Evolutionary conservation across 2,888 invertebrate genomes (phyloP).

Genomic region (Calameuta idolon): DNA sequence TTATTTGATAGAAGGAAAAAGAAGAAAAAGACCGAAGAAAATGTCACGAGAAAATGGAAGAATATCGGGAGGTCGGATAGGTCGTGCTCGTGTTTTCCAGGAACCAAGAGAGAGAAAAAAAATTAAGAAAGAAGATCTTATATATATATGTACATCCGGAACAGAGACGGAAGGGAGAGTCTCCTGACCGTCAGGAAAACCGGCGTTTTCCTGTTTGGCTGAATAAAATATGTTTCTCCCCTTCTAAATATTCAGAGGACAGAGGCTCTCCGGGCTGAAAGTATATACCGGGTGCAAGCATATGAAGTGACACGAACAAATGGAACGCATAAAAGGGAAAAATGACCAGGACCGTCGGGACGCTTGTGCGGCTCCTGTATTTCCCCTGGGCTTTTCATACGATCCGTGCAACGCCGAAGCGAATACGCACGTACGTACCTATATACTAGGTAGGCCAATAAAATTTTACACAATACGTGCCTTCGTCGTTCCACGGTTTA

Average conservation of each 20-base stretch:
- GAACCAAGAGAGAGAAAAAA: background rate
- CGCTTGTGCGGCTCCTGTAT: conserved; percentile 48
- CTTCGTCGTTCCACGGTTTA: background rate
- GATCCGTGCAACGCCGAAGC: conserved; percentile 39
- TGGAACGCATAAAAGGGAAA: conserved; percentile 64
- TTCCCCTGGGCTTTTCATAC: conserved; percentile 54
- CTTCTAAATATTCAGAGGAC: conserved; percentile 58
- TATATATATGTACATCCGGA: background rate
- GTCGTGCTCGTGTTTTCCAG: background rate
- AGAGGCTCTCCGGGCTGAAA: conserved; percentile 18
- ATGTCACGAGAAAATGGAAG: background rate
- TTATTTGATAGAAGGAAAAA: background rate
- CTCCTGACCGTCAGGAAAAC: background rate
- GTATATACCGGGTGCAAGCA: conserved; percentile 29
- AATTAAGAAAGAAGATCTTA: background rate
- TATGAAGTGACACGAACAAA: conserved; percentile 59
- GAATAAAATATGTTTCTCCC: conserved; percentile 56
- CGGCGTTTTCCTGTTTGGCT: conserved; percentile 18
- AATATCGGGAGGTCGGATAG: background rate
- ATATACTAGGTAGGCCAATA: conserved; percentile 34
- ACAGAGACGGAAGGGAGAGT: background rate
- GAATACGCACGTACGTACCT: conserved; percentile 15
- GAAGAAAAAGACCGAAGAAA: background rate
- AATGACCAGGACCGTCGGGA: conserved; percentile 58
- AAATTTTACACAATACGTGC: conserved; percentile 54